A percentile compares a stretch with the other conserved stretches of the same genome.
Conservation (phyloP, 2,113 vertebrate species). For the Onychostoma macrolepis region DNA sequence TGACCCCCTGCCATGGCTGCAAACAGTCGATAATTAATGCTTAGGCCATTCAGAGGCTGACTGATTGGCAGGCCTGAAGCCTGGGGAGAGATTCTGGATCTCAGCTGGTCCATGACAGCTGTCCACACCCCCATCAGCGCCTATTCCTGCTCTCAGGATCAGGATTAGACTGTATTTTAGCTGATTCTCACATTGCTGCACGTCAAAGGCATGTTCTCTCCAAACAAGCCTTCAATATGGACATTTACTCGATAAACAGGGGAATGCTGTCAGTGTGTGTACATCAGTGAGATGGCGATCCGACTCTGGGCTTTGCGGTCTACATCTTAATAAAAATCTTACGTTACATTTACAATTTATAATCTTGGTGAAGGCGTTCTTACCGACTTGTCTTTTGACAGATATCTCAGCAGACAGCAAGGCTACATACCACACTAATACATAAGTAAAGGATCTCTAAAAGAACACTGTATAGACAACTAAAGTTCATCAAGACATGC, state of each 20-base stretch:
- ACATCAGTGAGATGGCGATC: not conserved
- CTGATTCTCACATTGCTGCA: slow-evolving; percentile 14
- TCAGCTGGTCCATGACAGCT: not conserved
- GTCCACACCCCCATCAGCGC: not conserved
- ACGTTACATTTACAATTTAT: not conserved
- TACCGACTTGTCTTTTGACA: not conserved
- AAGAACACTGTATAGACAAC: too few species aligned
- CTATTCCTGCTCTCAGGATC: not conserved
- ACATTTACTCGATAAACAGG: slow-evolving; percentile 21
- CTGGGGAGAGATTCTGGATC: slow-evolving; percentile 9
- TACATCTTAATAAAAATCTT: slow-evolving; percentile 1
- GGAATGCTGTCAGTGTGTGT: slow-evolving; percentile 18
- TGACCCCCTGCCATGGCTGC: slow-evolving; percentile 36
- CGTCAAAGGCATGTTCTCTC: slow-evolving; percentile 6
- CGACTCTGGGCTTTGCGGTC: not conserved
- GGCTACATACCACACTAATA: not conserved
- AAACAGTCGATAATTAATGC: slow-evolving; percentile 56
- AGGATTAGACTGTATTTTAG: not conserved
- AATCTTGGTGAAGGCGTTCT: not conserved
- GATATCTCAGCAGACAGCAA: not conserved
- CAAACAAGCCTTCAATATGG: slow-evolving; percentile 29
- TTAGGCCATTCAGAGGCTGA: slow-evolving; percentile 4
- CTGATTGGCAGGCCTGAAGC: slow-evolving; percentile 36
- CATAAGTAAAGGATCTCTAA: not conserved
- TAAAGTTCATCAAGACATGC: not conserved